Conservation (phyloP, 2,113 vertebrate genomes). For the Hucho hucho region DNA sequence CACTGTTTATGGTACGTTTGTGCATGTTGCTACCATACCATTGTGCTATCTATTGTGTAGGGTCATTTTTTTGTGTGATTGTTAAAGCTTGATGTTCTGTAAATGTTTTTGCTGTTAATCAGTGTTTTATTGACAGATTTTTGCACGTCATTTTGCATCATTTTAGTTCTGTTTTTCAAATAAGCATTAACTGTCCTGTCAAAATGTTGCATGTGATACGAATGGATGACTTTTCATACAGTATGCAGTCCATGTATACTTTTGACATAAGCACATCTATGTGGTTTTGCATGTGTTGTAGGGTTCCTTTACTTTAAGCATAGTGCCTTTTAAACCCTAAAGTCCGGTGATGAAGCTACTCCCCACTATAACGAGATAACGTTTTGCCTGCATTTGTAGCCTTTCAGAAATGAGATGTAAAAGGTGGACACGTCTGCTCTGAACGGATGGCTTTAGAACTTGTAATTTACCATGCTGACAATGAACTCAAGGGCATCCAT, state of each 20-base stretch:
- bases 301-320: neutral
- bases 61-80: neutral
- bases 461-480: neutral
- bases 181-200: neutral
- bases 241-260: neutral
- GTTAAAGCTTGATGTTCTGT: neutral
- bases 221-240: conserved; percentile 25
- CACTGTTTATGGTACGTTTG: conserved; percentile 77
- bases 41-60: conserved; percentile 12
- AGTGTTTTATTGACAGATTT: neutral
- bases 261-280: conserved; percentile 9
- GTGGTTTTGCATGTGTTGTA: conserved; percentile 22
- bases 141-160: neutral
- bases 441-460: neutral
- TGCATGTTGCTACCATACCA: conserved; percentile 53
- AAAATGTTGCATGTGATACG: neutral
- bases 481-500: neutral
- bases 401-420: neutral
- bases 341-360: conserved; percentile 5
- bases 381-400: neutral
- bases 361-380: neutral
- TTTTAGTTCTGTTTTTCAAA: neutral
- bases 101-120: neutral
- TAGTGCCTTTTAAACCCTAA: conserved; percentile 35
- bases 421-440: conserved; percentile 8